These are phyloP conservation scores for Agrotis ipsilon DNA, from an alignment of 2,888 invertebrate genomes.

Conservation along the genomic window DNA sequence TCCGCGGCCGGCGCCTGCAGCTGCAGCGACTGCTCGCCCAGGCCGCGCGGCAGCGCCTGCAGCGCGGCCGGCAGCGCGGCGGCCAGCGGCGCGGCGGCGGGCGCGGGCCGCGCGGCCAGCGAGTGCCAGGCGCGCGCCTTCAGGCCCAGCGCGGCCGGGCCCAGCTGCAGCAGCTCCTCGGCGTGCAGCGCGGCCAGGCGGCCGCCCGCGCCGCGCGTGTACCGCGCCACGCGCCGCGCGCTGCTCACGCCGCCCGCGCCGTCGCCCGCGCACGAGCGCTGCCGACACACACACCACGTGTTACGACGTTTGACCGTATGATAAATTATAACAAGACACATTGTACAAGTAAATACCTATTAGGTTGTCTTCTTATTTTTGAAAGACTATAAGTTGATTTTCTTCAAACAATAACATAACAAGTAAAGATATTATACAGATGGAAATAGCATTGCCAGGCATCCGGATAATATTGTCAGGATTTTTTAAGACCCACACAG, in stretches of 20 bases:
- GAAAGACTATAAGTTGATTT: no score
- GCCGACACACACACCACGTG: conserved; percentile 1
- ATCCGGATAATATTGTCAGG: no score
- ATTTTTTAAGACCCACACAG: no score
- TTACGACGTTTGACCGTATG: neutral
- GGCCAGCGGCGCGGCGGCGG: conserved; percentile 33
- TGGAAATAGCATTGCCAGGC: no score
- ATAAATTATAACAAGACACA: no score
- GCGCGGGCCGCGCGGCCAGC: conserved; percentile 40
- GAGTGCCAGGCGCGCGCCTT: conserved; percentile 75
- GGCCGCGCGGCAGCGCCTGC: conserved; percentile 16
- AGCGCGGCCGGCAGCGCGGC: conserved; percentile 50
- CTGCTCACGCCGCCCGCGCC: conserved; percentile 37
- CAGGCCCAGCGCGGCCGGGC: conserved; percentile 61
- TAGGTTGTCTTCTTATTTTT: no score
- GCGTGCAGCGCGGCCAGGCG: conserved; percentile 72
- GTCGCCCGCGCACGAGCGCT: conserved; percentile 61
- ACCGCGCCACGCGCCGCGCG: conserved; percentile 76
- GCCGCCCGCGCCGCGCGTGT: conserved; percentile 63
- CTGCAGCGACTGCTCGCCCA: neutral
- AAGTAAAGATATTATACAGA: no score
- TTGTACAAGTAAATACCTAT: no score
- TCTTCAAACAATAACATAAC: no score
- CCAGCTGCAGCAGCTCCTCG: conserved; percentile 74
- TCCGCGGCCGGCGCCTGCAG: conserved; percentile 14